Conservation (phyloP, 2,797 vertebrate species). For the Ctenopoma multispine region DNA sequence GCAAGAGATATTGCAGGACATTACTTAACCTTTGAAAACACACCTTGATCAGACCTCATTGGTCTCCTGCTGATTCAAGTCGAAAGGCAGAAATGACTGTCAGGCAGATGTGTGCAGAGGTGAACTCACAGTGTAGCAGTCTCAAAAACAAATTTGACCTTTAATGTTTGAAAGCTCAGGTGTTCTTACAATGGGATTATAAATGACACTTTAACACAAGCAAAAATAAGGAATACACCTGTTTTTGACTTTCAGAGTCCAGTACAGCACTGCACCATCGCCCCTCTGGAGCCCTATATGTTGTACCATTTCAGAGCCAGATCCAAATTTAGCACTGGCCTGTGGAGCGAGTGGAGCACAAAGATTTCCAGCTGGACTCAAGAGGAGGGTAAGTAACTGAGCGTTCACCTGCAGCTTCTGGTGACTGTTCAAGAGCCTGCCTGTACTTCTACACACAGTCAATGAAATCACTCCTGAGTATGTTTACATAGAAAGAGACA, state of each 20-base stretch:
- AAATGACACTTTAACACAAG: background rate
- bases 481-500: background rate
- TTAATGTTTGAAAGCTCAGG: background rate
- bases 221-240: background rate
- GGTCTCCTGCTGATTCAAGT: constrained; percentile 49
- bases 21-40: constrained; percentile 5
- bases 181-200: background rate
- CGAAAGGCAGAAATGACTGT: constrained; percentile 45
- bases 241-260: constrained; percentile 38
- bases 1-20: background rate
- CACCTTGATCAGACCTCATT: constrained; percentile 3
- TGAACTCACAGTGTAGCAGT: constrained; percentile 18
- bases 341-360: constrained; percentile 90
- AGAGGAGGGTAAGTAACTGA: constrained; percentile 85
- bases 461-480: constrained; percentile 3
- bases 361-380: constrained; percentile 69
- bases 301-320: constrained; percentile 88
- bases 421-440: background rate
- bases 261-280: constrained; percentile 48
- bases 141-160: constrained; percentile 24
- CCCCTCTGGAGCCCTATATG: constrained; percentile 84
- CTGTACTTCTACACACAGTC: constrained; percentile 2
- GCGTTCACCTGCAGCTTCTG: background rate
- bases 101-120: constrained; percentile 11
- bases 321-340: constrained; percentile 82